Base-by-base conservation (phyloP, 30 jellyfish, hydroid and myxozoan species). In the Thelohanellus kitauei region DNA sequence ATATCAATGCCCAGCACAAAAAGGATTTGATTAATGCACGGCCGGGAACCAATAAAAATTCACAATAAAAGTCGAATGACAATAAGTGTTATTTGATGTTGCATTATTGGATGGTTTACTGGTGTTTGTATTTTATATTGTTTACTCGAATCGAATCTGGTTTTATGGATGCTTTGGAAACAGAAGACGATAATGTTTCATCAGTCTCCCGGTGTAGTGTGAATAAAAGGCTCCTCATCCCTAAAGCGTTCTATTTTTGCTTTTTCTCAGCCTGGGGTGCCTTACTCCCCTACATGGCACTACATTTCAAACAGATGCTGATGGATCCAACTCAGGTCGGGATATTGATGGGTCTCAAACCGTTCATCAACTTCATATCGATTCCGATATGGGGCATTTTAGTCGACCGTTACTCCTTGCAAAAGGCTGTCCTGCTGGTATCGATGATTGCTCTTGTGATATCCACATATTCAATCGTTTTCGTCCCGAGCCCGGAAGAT, bases 341-440 rank as follows among this genome's bases (percentile, higher is more conserved):
- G 2, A 45, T 66, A 21, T 50, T 66, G 4, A 66, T 66, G 89
- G 89, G 89, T 38, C 52, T 66, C 20, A 66, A 66, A 47, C 89
- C 89, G 1, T 66, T 66, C 27, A 65, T 66, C 32, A 58, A 57
- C 61, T 66, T 66, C 50, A 50, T 66, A 11, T 84, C 89, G 3
- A 57, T 84, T 14, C 89, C 89, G 4, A 78, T 66, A 19, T 66
- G 89, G 89, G 89, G 89, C n/a, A 84, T 84, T 1, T 21, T 66
- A 30, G 85, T 59, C 8, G 89, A 66, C 38, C 57, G 60, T 32
- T 66, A 52, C 30, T 78, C 51, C 53, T 57, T 56, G 20, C 85
- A 56, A 43, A 43, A 47, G 32, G 46, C 58, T 31, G 84, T 69
- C 2, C 35, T 66, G 44, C 46, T 66, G 33, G 37, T 66, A 2